These are phyloP conservation scores for Zaprionus bogoriensis DNA, from an alignment of 2,888 invertebrate genomes.

Conservation along the genomic window DNA sequence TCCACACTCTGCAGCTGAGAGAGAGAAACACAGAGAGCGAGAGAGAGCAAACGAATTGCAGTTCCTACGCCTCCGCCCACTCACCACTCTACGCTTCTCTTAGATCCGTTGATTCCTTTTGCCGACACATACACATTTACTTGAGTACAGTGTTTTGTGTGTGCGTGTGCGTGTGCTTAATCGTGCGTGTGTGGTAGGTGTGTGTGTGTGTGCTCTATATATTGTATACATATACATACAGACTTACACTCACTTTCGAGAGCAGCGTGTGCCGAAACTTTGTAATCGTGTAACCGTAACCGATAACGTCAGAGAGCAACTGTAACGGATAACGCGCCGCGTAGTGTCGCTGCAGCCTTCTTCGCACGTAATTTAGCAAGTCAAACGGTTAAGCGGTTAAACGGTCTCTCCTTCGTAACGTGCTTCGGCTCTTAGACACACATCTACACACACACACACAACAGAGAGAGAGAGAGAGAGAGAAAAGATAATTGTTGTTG, in stretches of 20 bases:
- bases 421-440: conserved; percentile 1
- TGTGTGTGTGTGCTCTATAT: conserved; percentile 16
- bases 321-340: conserved; percentile 23
- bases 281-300: conserved; percentile 43
- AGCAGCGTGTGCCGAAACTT: conserved; percentile 15
- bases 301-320: conserved; percentile 29
- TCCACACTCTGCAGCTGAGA: conserved; percentile 14
- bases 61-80: not conserved
- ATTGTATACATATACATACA: conserved; percentile 14
- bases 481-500: not conserved
- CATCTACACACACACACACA: not conserved
- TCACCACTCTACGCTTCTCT: not conserved
- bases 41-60: conserved; percentile 17
- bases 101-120: conserved; percentile 8
- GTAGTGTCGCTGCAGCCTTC: conserved; percentile 1
- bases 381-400: conserved; percentile 16
- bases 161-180: not conserved
- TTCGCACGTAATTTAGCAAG: conserved; percentile 5
- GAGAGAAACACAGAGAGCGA: not conserved
- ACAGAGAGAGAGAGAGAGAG: too few relatives aligned
- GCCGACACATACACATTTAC: conserved; percentile 38
- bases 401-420: conserved; percentile 6
- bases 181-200: conserved; percentile 6
- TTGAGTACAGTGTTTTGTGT: conserved; percentile 21
- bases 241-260: conserved; percentile 11